Conservation (phyloP, 1,140 invertebrate genomes). For the Drosophila lowei region DNA sequence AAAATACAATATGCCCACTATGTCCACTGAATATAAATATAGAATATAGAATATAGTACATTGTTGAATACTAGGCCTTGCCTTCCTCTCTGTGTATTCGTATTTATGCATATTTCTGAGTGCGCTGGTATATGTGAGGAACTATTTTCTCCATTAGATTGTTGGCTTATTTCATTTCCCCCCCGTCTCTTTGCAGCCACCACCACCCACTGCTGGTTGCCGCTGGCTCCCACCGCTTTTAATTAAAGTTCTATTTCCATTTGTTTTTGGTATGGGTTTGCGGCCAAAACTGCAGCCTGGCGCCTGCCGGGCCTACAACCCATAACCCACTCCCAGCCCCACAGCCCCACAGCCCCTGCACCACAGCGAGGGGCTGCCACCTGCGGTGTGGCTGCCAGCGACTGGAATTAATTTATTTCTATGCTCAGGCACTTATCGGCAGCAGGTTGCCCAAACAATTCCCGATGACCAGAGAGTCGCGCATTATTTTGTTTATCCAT, state of each 20-base stretch:
- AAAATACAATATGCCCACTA: not conserved
- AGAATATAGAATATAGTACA: no score
- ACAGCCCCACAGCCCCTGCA: not conserved
- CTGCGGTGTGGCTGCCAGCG: conserved; percentile 58
- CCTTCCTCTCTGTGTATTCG: conserved; percentile 1
- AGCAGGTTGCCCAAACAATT: conserved; percentile 52
- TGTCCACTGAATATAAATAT: no score
- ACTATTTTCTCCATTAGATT: conserved; percentile 62
- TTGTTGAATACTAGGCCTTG: not conserved
- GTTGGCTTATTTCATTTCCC: conserved; percentile 50
- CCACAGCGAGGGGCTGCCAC: conserved; percentile 40
- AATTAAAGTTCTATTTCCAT: conserved; percentile 79
- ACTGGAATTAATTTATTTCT: conserved; percentile 74
- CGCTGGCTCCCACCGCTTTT: conserved; percentile 45
- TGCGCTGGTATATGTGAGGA: conserved; percentile 3
- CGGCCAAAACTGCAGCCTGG: conserved; percentile 46
- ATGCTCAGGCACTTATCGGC: conserved; percentile 30
- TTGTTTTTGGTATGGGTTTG: conserved; percentile 53
- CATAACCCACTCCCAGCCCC: conserved; percentile 25
- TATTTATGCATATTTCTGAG: not conserved
- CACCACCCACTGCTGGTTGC: conserved; percentile 14
- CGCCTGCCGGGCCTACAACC: conserved; percentile 44
- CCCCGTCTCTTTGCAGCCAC: conserved; percentile 2
- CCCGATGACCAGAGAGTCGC: conserved; percentile 18
- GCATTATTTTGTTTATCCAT: conserved; percentile 63